Conservation (phyloP, 2,113 vertebrate species). For the Zapornia atra region DNA sequence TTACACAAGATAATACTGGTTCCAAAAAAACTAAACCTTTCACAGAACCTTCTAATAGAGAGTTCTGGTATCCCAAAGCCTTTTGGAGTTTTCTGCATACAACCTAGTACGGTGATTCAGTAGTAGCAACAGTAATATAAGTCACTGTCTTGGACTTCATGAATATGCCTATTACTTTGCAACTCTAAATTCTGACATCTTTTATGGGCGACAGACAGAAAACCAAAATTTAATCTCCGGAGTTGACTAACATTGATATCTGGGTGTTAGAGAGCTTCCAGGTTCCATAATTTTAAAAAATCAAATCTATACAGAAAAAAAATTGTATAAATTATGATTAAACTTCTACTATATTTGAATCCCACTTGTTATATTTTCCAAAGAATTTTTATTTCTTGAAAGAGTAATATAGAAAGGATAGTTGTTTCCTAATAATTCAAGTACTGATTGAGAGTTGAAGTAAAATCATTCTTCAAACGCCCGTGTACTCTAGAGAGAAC, state of each 20-base stretch:
- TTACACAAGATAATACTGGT: background rate
- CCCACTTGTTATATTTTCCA: background rate
- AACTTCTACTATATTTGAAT: background rate
- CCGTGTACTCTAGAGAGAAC: background rate
- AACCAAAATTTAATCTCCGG: background rate
- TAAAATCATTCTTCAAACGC: background rate
- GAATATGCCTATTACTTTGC: background rate
- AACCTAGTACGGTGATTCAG: background rate
- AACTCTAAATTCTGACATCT: background rate
- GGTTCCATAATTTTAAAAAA: background rate
- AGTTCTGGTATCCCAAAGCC: background rate
- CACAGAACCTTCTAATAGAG: background rate
- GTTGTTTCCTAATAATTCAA: background rate
- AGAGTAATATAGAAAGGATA: background rate
- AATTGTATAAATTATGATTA: background rate
- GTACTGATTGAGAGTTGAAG: background rate
- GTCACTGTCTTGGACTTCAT: background rate
- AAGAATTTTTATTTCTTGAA: background rate
- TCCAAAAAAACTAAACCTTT: background rate
- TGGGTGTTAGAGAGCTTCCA: background rate
- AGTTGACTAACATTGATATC: background rate
- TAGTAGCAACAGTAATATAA: background rate
- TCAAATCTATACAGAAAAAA: background rate
- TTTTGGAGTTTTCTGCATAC: background rate
- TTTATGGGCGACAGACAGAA: fast-evolving